phyloP scores from a whole-genome alignment of 2,113 vertebrate species.

The Pelodiscus sinensis region DNA sequence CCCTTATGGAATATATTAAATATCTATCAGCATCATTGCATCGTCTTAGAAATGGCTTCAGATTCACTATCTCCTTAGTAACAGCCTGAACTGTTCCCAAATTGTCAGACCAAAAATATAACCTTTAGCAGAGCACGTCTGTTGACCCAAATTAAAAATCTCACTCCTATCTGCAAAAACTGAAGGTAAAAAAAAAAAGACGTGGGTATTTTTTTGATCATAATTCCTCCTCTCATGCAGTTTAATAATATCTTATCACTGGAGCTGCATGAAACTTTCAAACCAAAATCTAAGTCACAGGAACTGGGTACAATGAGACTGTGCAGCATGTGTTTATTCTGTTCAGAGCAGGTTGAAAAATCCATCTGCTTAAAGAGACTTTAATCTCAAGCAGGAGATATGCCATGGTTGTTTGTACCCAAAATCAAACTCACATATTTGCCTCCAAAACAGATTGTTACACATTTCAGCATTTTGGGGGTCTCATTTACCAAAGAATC shows the following conservation, averaged over 20 bases:
- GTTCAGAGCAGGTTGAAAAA: background rate
- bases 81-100: conserved; percentile 11
- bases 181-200: background rate
- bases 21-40: background rate
- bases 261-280: background rate
- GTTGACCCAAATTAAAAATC: background rate
- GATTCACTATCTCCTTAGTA: conserved; percentile 10
- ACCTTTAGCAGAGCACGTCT: background rate
- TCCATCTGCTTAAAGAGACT: background rate
- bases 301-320: background rate
- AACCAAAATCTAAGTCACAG: background rate
- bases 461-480: background rate
- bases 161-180: conserved; percentile 11
- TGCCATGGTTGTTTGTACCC: background rate
- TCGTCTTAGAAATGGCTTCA: background rate
- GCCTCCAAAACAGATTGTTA: background rate
- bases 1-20: background rate
- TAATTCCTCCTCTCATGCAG: background rate
- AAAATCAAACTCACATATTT: background rate
- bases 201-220: background rate
- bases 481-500: background rate
- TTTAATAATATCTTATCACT: background rate
- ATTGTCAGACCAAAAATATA: background rate
- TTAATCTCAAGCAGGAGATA: background rate
- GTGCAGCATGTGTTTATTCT: fast-evolving